Base-by-base conservation (phyloP, 2,888 invertebrate species). In the Caenorhabditis angaria region DNA sequence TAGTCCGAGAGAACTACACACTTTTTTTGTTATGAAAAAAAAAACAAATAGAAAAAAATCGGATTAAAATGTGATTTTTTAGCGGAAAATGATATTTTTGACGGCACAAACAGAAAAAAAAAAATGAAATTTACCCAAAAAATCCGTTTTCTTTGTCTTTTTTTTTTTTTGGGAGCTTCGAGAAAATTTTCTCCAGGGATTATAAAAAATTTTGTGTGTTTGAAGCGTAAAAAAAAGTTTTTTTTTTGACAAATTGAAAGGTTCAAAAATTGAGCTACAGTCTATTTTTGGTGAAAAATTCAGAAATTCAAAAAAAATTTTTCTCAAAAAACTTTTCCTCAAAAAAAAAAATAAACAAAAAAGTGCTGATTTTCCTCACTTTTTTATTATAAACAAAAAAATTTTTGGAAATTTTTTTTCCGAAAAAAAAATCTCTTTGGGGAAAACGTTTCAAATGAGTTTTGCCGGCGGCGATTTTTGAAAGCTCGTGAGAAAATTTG, bases 201-300 rank as follows among this genome's bases (percentile, higher is more conserved):
- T 41, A 41, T 41, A 41, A 41, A 41, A 41, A n/a, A n/a, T n/a
- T n/a, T n/a, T n/a, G n/a, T 41, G 41, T 18, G 32, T 10, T 12
- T 41, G 24, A 50, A 50, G 20, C 14, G 48, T n/a, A 18, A 48
- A 22, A 24, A 24, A 24, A 35, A 14, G 35, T 35, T 35, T 35
- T 35, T 14, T 35, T 35, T 50, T 22, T 50, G 24, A 24, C 50
- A 24, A 50, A 50, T 50, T 50, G 50, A 24, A 10, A 50, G 51
- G 12, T 48, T 20, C 14, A 10, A 48, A 6, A 48, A 48, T 18
- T 48, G 20, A 48, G 4, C 4, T n/a, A 8, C 18, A n/a, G 4
- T 8, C 22, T 8, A 51, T n/a, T 48, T 20, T 20, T 4, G 48
- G 20, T n/a, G 20, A 51, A 51, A 51, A 22, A 6, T 10, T 3